phyloP scores from a whole-genome alignment of 2,888 invertebrate genomes.

The Drosophila austrosaltans region DNA sequence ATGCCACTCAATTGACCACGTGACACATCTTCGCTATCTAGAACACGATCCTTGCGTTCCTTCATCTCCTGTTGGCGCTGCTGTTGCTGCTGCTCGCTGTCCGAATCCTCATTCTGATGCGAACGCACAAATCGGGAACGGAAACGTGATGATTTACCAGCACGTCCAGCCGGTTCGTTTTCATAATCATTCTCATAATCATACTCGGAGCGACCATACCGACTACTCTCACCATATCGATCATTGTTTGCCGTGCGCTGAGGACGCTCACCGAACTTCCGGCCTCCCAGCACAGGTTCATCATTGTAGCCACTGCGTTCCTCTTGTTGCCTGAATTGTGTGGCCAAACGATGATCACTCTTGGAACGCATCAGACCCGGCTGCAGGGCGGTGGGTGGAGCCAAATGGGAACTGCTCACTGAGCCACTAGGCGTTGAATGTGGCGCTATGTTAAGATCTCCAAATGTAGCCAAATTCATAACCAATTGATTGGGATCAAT shows the following conservation, averaged over 20 bases:
- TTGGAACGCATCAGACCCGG: slow-evolving; percentile 95
- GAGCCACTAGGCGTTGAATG: slow-evolving; percentile 84
- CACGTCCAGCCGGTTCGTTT: slow-evolving; percentile 85
- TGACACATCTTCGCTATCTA: slow-evolving; percentile 95
- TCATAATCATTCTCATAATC: slow-evolving; percentile 89
- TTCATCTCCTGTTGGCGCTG: slow-evolving; percentile 86
- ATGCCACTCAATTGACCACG: slow-evolving; percentile 94
- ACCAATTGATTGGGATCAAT: slow-evolving; percentile 96
- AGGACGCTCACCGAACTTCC: slow-evolving; percentile 91
- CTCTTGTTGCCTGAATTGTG: slow-evolving; percentile 94
- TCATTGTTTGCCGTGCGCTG: slow-evolving; percentile 82
- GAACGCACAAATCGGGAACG: slow-evolving; percentile 88
- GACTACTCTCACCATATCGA: slow-evolving; percentile 83
- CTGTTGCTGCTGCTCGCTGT: slow-evolving; percentile 87
- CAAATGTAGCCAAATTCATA: slow-evolving; percentile 93
- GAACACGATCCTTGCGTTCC: slow-evolving; percentile 89
- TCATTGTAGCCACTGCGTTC: slow-evolving; percentile 89
- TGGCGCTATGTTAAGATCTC: slow-evolving; percentile 92
- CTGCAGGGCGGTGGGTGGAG: slow-evolving; percentile 87
- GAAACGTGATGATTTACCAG: slow-evolving; percentile 87
- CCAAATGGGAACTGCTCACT: slow-evolving; percentile 84
- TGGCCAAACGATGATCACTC: slow-evolving; percentile 94
- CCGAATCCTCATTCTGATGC: slow-evolving; percentile 91
- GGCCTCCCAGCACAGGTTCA: slow-evolving; percentile 88
- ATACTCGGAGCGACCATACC: slow-evolving; percentile 84